A percentile compares a stretch with the other conserved stretches of the same genome.
phyloP scores from a whole-genome alignment of 2,797 vertebrate genomes.

The Mormyrops boulengeri region DNA sequence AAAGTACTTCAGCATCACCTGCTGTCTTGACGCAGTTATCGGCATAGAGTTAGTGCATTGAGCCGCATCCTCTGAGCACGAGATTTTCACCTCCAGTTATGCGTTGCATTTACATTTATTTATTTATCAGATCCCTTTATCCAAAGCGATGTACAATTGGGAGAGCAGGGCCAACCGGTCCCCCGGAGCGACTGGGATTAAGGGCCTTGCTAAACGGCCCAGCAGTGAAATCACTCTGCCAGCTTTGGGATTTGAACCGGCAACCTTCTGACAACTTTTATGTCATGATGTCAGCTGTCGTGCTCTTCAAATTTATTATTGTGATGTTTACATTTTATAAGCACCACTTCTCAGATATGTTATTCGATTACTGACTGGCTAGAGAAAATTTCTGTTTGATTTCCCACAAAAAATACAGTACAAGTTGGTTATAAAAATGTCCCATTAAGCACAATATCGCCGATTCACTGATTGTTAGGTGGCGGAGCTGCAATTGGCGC shows the following conservation, averaged over 20 bases:
- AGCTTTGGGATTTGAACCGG: background rate
- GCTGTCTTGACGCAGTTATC: background rate
- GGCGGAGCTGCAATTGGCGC: background rate
- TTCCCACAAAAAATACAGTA: background rate
- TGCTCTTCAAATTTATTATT: background rate
- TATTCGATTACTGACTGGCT: background rate
- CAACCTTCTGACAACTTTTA: background rate
- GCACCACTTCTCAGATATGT: background rate
- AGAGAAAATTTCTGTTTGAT: background rate
- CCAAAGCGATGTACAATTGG: background rate
- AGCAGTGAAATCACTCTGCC: background rate
- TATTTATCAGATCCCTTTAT: background rate
- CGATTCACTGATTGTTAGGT: background rate
- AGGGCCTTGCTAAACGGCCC: background rate
- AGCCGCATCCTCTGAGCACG: background rate
- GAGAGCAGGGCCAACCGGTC: background rate
- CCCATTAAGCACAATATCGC: background rate
- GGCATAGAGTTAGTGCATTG: background rate
- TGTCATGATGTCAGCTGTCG: background rate
- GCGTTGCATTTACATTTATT: background rate
- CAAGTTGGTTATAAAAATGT: background rate
- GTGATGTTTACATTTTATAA: background rate
- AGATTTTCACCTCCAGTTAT: background rate
- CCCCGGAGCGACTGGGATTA: background rate
- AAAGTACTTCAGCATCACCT: background rate